These are phyloP conservation scores for Empidonax alnorum DNA, from an alignment of 2,113 vertebrate species.

Conservation along the genomic window DNA sequence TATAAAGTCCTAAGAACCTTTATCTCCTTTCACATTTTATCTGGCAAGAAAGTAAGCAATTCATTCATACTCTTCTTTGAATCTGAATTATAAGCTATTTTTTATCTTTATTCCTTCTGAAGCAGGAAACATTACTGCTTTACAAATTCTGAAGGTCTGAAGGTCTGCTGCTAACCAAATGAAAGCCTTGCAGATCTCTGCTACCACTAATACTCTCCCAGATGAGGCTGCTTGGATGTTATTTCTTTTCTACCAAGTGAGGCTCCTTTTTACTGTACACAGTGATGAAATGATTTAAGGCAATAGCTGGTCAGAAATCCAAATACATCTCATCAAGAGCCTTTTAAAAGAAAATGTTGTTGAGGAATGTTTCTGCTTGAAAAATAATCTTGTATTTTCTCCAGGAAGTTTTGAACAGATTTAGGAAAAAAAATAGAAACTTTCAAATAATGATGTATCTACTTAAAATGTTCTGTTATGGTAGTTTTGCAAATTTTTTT, in stretches of 20 bases:
- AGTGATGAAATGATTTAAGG: constrained; percentile 30
- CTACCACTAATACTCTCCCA: neutral
- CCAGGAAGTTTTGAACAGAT: constrained; percentile 5
- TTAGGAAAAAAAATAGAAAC: neutral
- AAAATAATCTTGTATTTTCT: constrained; percentile 31
- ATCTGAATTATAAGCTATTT: neutral
- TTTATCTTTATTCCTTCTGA: neutral
- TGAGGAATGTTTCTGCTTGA: constrained; percentile 25
- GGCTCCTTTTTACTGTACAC: neutral
- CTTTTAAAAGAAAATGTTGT: constrained; percentile 34
- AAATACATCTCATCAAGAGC: neutral
- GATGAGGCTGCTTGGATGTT: neutral
- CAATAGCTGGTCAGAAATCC: constrained; percentile 26
- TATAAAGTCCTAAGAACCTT: neutral
- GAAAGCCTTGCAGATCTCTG: neutral
- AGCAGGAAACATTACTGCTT: neutral
- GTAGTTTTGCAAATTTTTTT: neutral
- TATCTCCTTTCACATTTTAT: neutral
- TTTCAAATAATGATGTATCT: neutral
- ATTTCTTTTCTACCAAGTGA: neutral
- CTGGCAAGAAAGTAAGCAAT: neutral
- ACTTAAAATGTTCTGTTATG: neutral
- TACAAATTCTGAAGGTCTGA: neutral
- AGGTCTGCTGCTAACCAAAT: neutral
- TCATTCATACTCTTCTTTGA: neutral